Percentiles rank a stretch among this genome's conserved stretches.
These are phyloP conservation scores for Styela plicata DNA, from an alignment of 23 tunicate species.

Conservation along the genomic window DNA sequence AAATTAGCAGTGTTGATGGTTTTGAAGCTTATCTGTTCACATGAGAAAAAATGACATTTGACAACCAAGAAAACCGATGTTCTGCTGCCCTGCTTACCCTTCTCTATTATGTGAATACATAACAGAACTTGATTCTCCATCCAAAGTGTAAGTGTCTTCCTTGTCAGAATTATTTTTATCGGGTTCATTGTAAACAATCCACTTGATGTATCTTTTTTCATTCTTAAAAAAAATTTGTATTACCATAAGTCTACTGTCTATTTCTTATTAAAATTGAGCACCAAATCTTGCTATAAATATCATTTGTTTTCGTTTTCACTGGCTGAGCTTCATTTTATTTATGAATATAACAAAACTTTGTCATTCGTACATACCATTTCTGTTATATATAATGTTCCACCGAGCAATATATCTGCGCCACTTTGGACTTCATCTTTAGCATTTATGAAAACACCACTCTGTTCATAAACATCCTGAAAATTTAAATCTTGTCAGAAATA, in stretches of 20 bases:
- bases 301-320: too few relatives aligned
- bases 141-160: constrained; percentile 32
- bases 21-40: too few relatives aligned
- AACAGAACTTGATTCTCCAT: constrained; percentile 46
- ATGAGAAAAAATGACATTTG: too few relatives aligned
- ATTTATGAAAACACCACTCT: constrained; percentile 60
- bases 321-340: too few relatives aligned
- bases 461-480: constrained; percentile 48
- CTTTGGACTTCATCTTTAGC: constrained; percentile 24
- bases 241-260: too few relatives aligned
- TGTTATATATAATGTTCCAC: constrained; percentile 40
- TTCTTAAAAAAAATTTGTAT: constrained; percentile 17
- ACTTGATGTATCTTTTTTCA: constrained; percentile 19
- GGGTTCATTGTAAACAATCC: constrained; percentile 29
- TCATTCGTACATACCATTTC: constrained; percentile 58
- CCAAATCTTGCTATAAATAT: too few relatives aligned
- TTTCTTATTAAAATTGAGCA: too few relatives aligned
- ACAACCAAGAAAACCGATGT: too few relatives aligned
- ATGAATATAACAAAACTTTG: too few relatives aligned
- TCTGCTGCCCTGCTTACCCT: too few relatives aligned
- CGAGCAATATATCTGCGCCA: constrained; percentile 41
- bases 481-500: too few relatives aligned
- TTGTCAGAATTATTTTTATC: neutral
- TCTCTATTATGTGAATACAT: constrained; percentile 12
- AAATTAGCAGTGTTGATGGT: too few relatives aligned